Evolutionary conservation across 2,888 invertebrate genomes (phyloP).

Genomic region (Trisateles emortualis): DNA sequence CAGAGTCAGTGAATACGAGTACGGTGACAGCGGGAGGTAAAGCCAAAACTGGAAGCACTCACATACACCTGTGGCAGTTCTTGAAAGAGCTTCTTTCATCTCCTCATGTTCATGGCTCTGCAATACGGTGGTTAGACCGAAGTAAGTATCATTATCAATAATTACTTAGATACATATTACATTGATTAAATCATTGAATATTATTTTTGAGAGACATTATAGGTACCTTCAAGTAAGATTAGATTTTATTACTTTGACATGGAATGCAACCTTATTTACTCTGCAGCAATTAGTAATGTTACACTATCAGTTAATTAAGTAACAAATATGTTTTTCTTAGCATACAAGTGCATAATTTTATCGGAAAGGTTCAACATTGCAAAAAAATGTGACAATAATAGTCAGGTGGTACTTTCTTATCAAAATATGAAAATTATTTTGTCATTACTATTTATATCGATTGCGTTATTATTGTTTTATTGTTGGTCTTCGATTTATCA

Average conservation of each 20-base stretch:
- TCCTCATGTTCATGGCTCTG: constrained; percentile 95
- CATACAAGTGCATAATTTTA: background rate
- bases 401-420: background rate
- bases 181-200: background rate
- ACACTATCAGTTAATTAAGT: background rate
- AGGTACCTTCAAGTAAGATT: too few species aligned
- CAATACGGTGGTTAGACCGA: constrained; percentile 99
- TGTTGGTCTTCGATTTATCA: constrained; percentile 14
- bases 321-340: background rate
- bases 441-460: constrained; percentile 48
- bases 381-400: background rate
- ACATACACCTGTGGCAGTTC: constrained; percentile 99
- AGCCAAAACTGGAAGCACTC: constrained; percentile 90
- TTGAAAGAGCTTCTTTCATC: constrained; percentile 97
- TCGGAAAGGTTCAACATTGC: background rate
- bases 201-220: background rate
- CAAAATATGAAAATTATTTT: constrained; percentile 2
- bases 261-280: background rate
- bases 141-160: constrained; percentile 71
- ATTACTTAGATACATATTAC: background rate
- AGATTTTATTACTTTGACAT: constrained; percentile 5
- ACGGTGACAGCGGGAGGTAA: constrained; percentile 66
- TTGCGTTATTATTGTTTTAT: constrained; percentile 31
- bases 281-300: background rate
- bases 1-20: constrained; percentile 77